Evolutionary conservation across 1,140 invertebrate species (phyloP), one percentile per base, ranked within the genome.

Genomic region (Diprion similis): DNA sequence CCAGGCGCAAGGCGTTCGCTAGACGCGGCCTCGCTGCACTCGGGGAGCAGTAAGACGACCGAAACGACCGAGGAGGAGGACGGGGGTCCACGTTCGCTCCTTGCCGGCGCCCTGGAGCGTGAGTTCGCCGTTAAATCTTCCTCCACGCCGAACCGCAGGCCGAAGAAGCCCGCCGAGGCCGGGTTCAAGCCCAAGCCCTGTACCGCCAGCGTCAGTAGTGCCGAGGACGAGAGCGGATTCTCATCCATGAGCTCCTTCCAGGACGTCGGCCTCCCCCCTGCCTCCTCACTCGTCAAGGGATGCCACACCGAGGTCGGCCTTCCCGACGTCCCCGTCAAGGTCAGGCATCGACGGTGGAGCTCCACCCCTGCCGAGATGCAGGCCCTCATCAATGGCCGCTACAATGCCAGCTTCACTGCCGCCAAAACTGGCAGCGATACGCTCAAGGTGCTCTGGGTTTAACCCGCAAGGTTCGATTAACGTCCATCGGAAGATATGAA

Each of bases 231-330:
- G 80, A 95, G 94, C 79, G 94, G 94, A 13, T 95, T 95, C 82
- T 95, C 93, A 13, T 95, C 93, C 3, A 93, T 95, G 87, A 94
- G 91, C 82, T 95, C 93, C 4, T 95, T 95, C 78, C 94, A 95
- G 83, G 93, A 94, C 78, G 90, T 94, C 19, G 93, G 93, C 2
- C 84, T 94, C 73, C 93, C 93, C 0, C 81, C 89, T 9, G 73
- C 84, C 10, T 11, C 71, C 18, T 72, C 75, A 10, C 64, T 79
- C 72, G 17, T 83, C 10, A 86, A 83, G 71, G 87, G 87, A 10
- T 86, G 81, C 65, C 87, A 87, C 70, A 82, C 83, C 2, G 87
- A 88, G 72, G 76, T 89, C 10, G 88, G 88, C 1, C 67, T 89
- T 13, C 88, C 88, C 0, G 81, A 85, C 68, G 78, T 88, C 45